Evolutionary conservation across 2,797 vertebrate species (phyloP), one percentile per base, ranked within the genome.

Genomic region (Rhadinocentrus ornatus): DNA sequence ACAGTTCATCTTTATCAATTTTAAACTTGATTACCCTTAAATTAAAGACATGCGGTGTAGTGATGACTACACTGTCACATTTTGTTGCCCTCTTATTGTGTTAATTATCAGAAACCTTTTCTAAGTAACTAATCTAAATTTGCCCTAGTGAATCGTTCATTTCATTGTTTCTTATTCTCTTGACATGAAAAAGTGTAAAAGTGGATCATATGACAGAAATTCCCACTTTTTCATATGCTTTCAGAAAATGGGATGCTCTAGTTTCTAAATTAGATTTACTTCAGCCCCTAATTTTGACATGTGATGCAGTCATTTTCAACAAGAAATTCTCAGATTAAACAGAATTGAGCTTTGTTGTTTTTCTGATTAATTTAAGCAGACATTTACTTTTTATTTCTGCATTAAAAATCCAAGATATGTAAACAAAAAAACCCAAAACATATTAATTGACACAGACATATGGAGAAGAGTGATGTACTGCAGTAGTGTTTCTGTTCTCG

Each of bases 401-500:
- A 41, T 41, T 41, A 41, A 16, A 16, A 16, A 18, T 41, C 16
- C 39, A 4, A 41, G 39, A 6, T 12, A 39, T 3, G 37, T 15
- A 39, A 15, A 39, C 34, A 34, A 34, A 15, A 13, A 24, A 58
- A 58, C 18, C 16, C 8, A 57, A 29, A 11, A 32, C 32, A 22
- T 35, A 12, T 39, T 26, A 24, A 34, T 24, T 41, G 32, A 48
- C 8, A 56, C 32, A 31, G 62, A 53, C 63, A 37, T 60, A 2
- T 53, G 13, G 62, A 79, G 61, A 71, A 64, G 63, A 27, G 54
- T 16, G 57, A 65, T 65, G 69, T 54, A 58, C 66, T 53, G 44
- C 20, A n/a, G 58, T 37, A 12, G 56, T 18, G 76, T 80, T 62
- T 88, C 55, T 82, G 74, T 53, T 77, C 75, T 80, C 50, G 34